Evolutionary conservation across 2,888 invertebrate species (phyloP).

Genomic region (Hartigia nigra): DNA sequence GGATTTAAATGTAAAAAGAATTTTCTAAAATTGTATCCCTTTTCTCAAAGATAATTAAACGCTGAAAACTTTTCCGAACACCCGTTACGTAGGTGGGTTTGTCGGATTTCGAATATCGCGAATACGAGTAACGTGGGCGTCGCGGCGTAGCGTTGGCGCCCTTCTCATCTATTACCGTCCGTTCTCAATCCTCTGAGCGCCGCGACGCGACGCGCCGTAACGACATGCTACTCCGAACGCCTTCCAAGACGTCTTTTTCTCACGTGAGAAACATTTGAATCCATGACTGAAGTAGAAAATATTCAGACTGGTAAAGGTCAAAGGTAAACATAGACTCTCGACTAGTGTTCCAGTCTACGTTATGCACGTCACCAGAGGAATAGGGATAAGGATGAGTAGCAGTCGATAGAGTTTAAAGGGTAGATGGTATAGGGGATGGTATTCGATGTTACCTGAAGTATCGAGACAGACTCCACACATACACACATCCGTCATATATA

Average conservation of each 20-base stretch:
- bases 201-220: not conserved
- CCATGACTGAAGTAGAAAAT: not conserved
- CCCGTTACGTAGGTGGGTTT: not conserved
- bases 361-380: not conserved
- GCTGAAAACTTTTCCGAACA: not conserved
- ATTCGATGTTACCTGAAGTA: not conserved
- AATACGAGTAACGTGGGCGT: slow-evolving; percentile 1
- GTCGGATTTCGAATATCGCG: not conserved
- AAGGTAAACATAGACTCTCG: not conserved
- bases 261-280: not conserved
- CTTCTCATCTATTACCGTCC: slow-evolving; percentile 9
- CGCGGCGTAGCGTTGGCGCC: slow-evolving; percentile 3
- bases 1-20: not conserved
- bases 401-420: not conserved
- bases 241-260: not conserved
- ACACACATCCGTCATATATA: not conserved
- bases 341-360: not conserved
- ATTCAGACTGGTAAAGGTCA: not conserved
- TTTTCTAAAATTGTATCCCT: not conserved
- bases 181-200: not conserved
- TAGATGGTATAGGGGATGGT: not conserved
- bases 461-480: not conserved
- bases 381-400: not conserved
- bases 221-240: not conserved
- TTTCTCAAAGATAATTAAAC: not conserved